These are phyloP conservation scores for Pipra filicauda DNA, from an alignment of 2,113 vertebrate species.

Conservation along the genomic window DNA sequence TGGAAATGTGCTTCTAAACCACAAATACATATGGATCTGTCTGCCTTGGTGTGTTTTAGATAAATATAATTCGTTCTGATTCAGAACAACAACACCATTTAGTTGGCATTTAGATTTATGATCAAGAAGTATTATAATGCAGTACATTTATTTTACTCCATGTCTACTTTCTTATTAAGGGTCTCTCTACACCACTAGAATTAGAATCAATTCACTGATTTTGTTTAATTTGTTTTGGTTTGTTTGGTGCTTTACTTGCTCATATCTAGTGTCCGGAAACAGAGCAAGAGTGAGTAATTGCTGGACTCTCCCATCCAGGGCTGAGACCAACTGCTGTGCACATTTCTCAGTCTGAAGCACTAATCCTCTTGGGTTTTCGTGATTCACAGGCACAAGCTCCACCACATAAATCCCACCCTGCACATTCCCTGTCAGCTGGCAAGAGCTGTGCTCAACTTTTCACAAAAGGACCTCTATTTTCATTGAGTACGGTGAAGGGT, in stretches of 20 bases:
- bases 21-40: background rate
- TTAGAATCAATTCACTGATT: background rate
- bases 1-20: background rate
- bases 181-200: background rate
- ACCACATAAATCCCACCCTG: background rate
- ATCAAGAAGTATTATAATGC: background rate
- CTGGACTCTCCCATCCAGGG: background rate
- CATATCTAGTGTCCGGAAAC: background rate
- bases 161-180: background rate
- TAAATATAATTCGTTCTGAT: background rate
- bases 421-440: background rate
- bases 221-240: background rate
- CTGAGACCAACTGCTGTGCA: background rate
- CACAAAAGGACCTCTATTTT: background rate
- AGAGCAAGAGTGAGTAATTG: background rate
- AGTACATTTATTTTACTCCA: background rate
- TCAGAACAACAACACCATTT: background rate
- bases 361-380: background rate
- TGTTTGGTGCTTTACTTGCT: background rate
- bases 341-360: background rate
- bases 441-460: background rate
- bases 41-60: background rate
- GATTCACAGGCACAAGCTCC: background rate
- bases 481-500: fast-evolving
- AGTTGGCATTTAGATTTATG: slow-evolving; percentile 1